Evolutionary conservation across 2,888 invertebrate species (phyloP).

Genomic region (Ceratothoa steindachneri): DNA sequence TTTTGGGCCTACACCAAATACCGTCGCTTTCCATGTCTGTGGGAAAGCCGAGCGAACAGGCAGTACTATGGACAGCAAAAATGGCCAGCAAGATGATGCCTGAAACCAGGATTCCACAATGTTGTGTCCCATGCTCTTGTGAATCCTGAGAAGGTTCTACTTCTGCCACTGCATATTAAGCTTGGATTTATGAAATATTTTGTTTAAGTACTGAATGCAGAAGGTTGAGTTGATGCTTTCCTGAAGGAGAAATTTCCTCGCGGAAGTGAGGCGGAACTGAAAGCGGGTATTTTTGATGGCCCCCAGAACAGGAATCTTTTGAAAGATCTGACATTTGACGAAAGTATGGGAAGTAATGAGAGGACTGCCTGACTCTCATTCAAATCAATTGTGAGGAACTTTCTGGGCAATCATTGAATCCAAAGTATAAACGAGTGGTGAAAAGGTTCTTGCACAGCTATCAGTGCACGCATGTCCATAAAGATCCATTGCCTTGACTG

Average conservation of each 20-base stretch:
- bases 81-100: neutral
- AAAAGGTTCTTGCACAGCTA: too few relatives aligned
- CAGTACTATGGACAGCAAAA: neutral
- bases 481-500: too few relatives aligned
- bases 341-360: too few relatives aligned
- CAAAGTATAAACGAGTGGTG: too few relatives aligned
- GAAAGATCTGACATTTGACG: too few relatives aligned
- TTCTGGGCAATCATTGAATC: too few relatives aligned
- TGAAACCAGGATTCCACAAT: neutral
- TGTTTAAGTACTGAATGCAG: neutral
- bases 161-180: neutral
- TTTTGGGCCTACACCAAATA: neutral
- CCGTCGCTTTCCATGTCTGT: neutral
- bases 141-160: neutral
- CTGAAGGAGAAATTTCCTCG: neutral
- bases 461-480: too few relatives aligned
- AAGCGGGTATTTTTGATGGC: neutral
- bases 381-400: too few relatives aligned
- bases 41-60: neutral
- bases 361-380: too few relatives aligned
- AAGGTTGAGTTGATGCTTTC: neutral
- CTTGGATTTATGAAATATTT: neutral
- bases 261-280: neutral
- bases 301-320: neutral
- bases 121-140: neutral